These are phyloP conservation scores for Scophthalmus maximus DNA, from an alignment of 2,113 vertebrate genomes.

Conservation along the genomic window DNA sequence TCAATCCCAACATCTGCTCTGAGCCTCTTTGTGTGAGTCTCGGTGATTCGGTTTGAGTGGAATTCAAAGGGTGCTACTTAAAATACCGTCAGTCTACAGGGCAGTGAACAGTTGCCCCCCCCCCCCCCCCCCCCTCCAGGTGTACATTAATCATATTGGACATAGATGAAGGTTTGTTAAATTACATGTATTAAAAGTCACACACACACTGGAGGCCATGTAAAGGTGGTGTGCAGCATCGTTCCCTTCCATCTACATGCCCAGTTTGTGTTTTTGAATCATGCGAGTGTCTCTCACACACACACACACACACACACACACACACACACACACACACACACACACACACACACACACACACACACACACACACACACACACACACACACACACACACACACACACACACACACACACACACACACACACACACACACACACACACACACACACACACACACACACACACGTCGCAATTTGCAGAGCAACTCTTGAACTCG, in stretches of 20 bases:
- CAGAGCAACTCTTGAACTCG: constrained; percentile 13
- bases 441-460: no score
- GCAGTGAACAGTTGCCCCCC: not conserved
- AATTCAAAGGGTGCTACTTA: not conserved
- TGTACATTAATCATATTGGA: constrained; percentile 8
- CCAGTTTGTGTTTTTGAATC: no score
- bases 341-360: no score
- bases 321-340: no score
- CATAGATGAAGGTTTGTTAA: constrained; percentile 11
- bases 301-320: no score
- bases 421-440: no score
- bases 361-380: no score
- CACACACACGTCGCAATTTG: no score
- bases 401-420: no score
- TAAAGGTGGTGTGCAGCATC: not conserved
- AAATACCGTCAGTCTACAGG: not conserved
- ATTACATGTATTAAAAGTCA: constrained; percentile 1
- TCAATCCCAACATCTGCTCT: not conserved
- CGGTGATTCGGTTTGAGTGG: constrained; percentile 6
- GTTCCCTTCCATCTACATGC: constrained; percentile 8
- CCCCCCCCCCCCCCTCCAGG: no score
- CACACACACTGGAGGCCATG: not conserved
- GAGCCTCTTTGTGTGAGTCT: not conserved
- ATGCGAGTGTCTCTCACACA: no score
- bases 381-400: no score